These are phyloP conservation scores for Philopotamus ludificatus DNA, from an alignment of 1,140 invertebrate genomes.

Conservation along the genomic window DNA sequence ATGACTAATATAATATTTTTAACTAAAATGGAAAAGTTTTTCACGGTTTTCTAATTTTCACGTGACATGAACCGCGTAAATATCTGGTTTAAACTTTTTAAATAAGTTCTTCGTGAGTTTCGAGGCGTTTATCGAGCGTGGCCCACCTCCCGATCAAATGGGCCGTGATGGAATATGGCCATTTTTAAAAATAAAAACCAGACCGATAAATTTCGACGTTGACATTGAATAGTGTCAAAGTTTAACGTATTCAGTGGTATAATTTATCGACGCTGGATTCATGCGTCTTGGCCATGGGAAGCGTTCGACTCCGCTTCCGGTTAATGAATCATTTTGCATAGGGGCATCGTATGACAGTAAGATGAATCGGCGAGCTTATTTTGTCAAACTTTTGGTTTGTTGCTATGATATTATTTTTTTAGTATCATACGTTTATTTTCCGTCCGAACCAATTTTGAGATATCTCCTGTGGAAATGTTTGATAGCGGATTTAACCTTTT, in stretches of 20 bases:
- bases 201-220: neutral
- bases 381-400: too few relatives aligned
- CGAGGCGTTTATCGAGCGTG: neutral
- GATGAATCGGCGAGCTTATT: too few relatives aligned
- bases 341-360: neutral
- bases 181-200: neutral
- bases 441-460: neutral
- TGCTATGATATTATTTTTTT: too few relatives aligned
- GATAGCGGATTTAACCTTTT: neutral
- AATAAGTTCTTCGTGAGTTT: too few relatives aligned
- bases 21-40: too few relatives aligned
- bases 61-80: too few relatives aligned
- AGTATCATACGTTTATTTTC: neutral
- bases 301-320: neutral
- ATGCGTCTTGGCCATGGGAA: neutral
- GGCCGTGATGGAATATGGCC: neutral
- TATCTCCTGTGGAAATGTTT: neutral
- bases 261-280: neutral
- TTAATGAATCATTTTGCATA: neutral
- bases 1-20: too few relatives aligned
- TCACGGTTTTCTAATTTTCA: too few relatives aligned
- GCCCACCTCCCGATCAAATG: neutral
- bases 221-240: neutral
- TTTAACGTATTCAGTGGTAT: neutral
- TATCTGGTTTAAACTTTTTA: too few relatives aligned